Base-by-base conservation (phyloP, 2,888 invertebrate genomes). In the Calameuta idolon region DNA sequence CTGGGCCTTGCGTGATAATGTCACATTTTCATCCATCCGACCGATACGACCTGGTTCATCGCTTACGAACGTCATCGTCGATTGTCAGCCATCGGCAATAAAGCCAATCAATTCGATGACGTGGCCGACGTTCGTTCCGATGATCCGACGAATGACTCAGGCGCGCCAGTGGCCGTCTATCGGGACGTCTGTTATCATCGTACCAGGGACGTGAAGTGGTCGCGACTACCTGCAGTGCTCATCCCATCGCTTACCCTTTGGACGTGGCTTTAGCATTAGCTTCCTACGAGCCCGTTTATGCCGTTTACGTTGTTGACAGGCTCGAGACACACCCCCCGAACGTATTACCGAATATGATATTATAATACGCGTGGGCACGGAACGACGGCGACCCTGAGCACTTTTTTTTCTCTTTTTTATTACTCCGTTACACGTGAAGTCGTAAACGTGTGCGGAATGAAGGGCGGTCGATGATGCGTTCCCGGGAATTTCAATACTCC, bases 301-400 rank as follows among this genome's bases (percentile, higher is more conserved):
- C 69, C 31, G 69, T 69, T 69, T 69, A 69, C 11, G 69, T 31
- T 33, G 69, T 69, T 69, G 69, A 69, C 69, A 69, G 69, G 11
- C 12, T 30, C 69, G 69, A 23, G 69, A 30, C 69, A 33, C 69
- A 5, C 69, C 69, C 11, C 69, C 69, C 31, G 40, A 40, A 40
- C 40, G 30, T 69, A 69, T 69, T 69, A 69, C 69, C 69, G 69
- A 69, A 33, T 69, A 69, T 33, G 69, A 30, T 33, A 69, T 69
- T 69, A 69, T 69, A 69, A 69, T 69, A 69, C 30, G 69, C 69
- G 69, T 23, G 33, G 30, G 33, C 69, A 69, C 69, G 69, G 33
- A 69, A 69, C 9, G 12, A 15, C 30, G 69, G 15, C 30, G 69
- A 31, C 69, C 69, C 69, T 69, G 69, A 69, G 69, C 69, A 11